phyloP scores from a whole-genome alignment of 2,113 vertebrate genomes.

The Ptyas mucosa region DNA sequence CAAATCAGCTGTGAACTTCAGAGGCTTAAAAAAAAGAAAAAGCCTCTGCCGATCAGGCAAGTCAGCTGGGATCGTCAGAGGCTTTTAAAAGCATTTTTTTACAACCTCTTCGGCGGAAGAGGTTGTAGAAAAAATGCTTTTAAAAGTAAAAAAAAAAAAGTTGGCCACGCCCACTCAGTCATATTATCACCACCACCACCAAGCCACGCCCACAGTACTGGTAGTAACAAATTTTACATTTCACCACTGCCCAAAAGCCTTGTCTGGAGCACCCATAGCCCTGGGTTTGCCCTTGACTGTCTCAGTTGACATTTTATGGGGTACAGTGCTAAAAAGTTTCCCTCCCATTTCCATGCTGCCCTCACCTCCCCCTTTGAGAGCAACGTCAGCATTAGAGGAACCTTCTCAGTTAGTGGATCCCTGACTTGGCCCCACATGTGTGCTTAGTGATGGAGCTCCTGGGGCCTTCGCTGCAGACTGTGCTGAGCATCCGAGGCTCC shows the following conservation, averaged over 20 bases:
- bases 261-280: background rate
- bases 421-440: slow-evolving; percentile 66
- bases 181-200: too few relatives aligned
- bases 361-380: background rate
- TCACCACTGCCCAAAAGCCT: background rate
- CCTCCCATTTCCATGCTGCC: background rate
- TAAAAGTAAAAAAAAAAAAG: too few relatives aligned
- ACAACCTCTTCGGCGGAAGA: too few relatives aligned
- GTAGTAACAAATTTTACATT: too few relatives aligned
- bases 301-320: background rate
- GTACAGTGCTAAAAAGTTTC: background rate
- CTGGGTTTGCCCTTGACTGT: background rate
- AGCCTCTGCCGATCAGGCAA: too few relatives aligned
- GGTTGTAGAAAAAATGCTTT: too few relatives aligned
- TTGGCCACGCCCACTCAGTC: too few relatives aligned
- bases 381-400: background rate
- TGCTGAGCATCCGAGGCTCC: slow-evolving; percentile 68
- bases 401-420: slow-evolving; percentile 35
- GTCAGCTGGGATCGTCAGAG: too few relatives aligned
- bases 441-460: slow-evolving; percentile 82
- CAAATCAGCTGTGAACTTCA: too few relatives aligned
- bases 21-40: too few relatives aligned
- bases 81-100: too few relatives aligned
- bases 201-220: too few relatives aligned
- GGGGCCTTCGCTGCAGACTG: slow-evolving; percentile 75